A percentile compares a stretch with the other conserved stretches of the same genome.
These are phyloP conservation scores for Grapholita molesta DNA, from an alignment of 1,140 invertebrate species.

Conservation along the genomic window DNA sequence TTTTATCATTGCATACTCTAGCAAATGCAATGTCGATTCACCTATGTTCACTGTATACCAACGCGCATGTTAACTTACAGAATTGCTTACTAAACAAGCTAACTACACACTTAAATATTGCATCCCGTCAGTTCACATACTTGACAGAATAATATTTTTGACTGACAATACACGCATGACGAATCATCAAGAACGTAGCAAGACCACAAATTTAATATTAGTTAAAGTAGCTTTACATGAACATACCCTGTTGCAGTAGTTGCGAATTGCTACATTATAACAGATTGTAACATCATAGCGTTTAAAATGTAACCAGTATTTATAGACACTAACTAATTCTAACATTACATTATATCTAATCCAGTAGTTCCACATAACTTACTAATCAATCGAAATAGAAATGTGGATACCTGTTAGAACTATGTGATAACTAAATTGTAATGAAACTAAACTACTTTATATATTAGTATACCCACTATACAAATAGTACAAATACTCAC, in stretches of 20 bases:
- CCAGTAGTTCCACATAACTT: not conserved
- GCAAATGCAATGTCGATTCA: constrained; percentile 8
- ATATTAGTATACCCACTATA: no score
- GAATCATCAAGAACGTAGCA: constrained; percentile 39
- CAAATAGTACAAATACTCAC: not conserved
- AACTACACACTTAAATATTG: constrained; percentile 71
- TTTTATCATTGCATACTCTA: constrained; percentile 38
- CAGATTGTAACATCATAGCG: not conserved
- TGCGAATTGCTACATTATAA: constrained; percentile 34
- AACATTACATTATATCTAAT: not conserved
- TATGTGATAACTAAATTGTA: not conserved
- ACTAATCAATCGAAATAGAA: not conserved
- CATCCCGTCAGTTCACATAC: constrained; percentile 70
- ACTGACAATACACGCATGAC: constrained; percentile 47
- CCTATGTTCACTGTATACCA: constrained; percentile 35
- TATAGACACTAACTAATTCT: not conserved
- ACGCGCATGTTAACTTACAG: constrained; percentile 44
- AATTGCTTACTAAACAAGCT: constrained; percentile 43
- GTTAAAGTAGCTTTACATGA: constrained; percentile 20
- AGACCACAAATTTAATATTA: constrained; percentile 26
- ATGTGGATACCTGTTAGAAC: not conserved
- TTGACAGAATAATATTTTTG: constrained; percentile 26
- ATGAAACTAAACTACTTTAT: no score
- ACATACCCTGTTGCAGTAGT: constrained; percentile 11
- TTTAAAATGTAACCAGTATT: not conserved